Base-by-base conservation (phyloP, 1,140 invertebrate species). In the Neoseiulus cucumeris region DNA sequence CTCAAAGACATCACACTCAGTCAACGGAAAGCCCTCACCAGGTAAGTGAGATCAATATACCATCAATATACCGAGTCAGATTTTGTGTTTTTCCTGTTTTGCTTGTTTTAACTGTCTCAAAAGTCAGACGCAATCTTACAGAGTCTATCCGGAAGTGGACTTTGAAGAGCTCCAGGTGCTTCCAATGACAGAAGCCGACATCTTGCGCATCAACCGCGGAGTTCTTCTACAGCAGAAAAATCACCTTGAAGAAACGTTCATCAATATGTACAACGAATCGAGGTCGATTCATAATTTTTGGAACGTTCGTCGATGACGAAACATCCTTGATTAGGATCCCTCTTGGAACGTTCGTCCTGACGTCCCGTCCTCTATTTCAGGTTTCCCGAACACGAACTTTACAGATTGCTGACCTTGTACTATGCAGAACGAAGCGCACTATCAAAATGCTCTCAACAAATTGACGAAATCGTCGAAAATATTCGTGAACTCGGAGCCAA, bases 331-430 rank as follows among this genome's bases (percentile, higher is more conserved):
- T n/a, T 12, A 44, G 12, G n/a, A n/a, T 14, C n/a, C n/a, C n/a
- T 14, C 42, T n/a, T 44, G n/a, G n/a, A 44, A 44, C 42, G 42
- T n/a, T n/a, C 12, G 42, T 44, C 12, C 42, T n/a, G 42, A 44
- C 42, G n/a, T 12, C 12, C n/a, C n/a, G 12, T 14, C 42, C n/a
- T 44, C 41, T 42, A 18, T 41, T 65, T 9, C 25, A 44, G 42
- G 12, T 65, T 65, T 20, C 42, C 28, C n/a, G 64, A 59, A 25
- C 51, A 59, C 51, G 51, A 59, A 33, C 51, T 59, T 1, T 59
- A 20, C 51, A 59, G 22, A 59, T 33, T 59, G 14, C 22, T 59
- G 22, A 29, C 51, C 14, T 25, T 20, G 51, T 59, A 59, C 33
- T 42, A 65, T n/a, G 42, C 42, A 5, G 39, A 41, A 42, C 5